These are phyloP conservation scores for Pissodes strobi DNA, from an alignment of 1,140 invertebrate genomes.

Conservation along the genomic window DNA sequence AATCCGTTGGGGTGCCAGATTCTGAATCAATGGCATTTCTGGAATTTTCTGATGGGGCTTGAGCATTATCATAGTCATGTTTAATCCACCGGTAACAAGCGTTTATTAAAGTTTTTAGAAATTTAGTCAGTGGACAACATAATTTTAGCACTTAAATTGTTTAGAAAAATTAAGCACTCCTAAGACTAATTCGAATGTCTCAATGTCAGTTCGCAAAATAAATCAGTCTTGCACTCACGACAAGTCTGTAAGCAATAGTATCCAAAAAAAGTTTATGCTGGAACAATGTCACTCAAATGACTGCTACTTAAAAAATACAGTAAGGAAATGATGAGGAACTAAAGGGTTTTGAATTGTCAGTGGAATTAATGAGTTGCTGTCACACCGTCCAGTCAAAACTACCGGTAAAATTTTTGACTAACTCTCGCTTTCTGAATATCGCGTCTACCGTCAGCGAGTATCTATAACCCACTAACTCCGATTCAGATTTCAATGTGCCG, in stretches of 20 bases:
- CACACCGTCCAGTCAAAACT: background rate
- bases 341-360: background rate
- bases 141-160: too few species aligned
- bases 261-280: too few species aligned
- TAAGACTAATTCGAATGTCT: too few species aligned
- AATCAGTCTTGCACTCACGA: too few species aligned
- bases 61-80: constrained; percentile 41
- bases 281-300: too few species aligned
- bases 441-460: constrained; percentile 18
- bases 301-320: too few species aligned
- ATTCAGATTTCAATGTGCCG: constrained; percentile 25
- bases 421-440: constrained; percentile 21
- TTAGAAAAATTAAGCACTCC: background rate
- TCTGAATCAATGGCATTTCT: constrained; percentile 31
- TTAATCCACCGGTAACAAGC: too few species aligned
- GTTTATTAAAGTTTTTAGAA: too few species aligned
- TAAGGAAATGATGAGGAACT: too few species aligned
- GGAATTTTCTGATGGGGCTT: constrained; percentile 40
- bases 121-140: too few species aligned
- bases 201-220: too few species aligned
- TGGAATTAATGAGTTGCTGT: background rate
- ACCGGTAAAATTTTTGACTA: background rate
- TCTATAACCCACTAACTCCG: constrained; percentile 35
- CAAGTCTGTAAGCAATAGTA: too few species aligned
- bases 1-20: constrained; percentile 21